Conservation (phyloP, 2,888 invertebrate genomes). For the Trileptium ribeirensis region DNA sequence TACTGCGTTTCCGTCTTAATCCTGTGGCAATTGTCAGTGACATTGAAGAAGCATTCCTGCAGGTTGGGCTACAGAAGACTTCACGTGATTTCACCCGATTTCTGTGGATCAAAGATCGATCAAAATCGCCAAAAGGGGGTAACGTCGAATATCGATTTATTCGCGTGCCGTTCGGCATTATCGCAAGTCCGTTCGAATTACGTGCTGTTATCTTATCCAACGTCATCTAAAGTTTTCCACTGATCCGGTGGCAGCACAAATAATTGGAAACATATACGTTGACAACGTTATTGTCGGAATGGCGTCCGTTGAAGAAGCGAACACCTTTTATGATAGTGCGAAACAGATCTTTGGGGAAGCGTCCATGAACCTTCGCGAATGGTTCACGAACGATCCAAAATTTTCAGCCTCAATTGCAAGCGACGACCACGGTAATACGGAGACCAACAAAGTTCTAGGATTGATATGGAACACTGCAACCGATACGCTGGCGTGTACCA, state of each 20-base stretch:
- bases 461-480: not conserved
- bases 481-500: not conserved
- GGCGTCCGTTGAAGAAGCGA: not conserved
- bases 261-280: not conserved
- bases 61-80: slow-evolving; percentile 27
- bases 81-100: slow-evolving; percentile 27
- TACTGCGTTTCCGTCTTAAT: slow-evolving; percentile 31
- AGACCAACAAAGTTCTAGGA: not conserved
- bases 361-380: not conserved
- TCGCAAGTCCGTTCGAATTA: slow-evolving; percentile 31
- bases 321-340: not conserved
- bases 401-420: not conserved
- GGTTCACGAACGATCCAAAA: not conserved
- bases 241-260: not conserved
- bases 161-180: slow-evolving; percentile 36
- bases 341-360: not conserved
- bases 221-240: slow-evolving; percentile 2
- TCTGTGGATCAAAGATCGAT: not conserved
- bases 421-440: not conserved
- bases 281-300: slow-evolving; percentile 4
- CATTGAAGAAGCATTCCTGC: slow-evolving; percentile 29
- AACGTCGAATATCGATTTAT: slow-evolving; percentile 36
- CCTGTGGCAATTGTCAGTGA: slow-evolving; percentile 23
- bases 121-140: not conserved
- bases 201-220: slow-evolving; percentile 27